Conservation (phyloP, 2,113 vertebrate genomes). For the Gambusia affinis region DNA sequence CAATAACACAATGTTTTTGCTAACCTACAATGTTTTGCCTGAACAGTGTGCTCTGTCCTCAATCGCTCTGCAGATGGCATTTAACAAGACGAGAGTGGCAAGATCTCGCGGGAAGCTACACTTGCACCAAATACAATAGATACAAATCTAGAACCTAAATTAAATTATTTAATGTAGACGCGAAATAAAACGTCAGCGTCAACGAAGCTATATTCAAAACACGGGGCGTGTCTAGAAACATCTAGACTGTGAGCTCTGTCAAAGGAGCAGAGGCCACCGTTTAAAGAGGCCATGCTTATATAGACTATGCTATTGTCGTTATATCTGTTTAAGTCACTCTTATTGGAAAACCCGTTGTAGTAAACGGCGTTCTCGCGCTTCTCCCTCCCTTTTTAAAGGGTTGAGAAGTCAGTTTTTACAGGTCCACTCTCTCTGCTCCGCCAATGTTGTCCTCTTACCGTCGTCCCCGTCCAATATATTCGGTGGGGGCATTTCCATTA, state of each 20-base stretch:
- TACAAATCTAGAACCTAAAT: background rate
- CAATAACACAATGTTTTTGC: too few relatives aligned
- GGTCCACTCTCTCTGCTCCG: background rate
- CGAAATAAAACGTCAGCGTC: background rate
- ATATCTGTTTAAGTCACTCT: background rate
- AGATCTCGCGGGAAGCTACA: background rate
- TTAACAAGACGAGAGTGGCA: background rate
- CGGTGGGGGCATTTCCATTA: slow-evolving; percentile 89
- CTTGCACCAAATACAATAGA: background rate
- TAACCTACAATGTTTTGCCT: too few relatives aligned
- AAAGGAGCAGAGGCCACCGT: too few relatives aligned
- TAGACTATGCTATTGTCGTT: background rate
- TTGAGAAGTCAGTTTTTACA: background rate
- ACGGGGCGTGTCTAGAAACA: slow-evolving; percentile 22
- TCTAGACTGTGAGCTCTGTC: background rate
- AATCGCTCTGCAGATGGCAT: background rate
- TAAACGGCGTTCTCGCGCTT: background rate
- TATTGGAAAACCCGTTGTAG: background rate
- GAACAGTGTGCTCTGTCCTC: background rate
- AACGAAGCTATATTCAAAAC: background rate
- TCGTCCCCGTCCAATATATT: slow-evolving; percentile 75
- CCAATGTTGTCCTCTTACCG: slow-evolving; percentile 57
- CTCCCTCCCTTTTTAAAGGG: background rate
- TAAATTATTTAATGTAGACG: background rate
- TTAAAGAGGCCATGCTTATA: background rate